Base-by-base conservation (phyloP, 2,797 vertebrate genomes). In the Erethizon dorsatum region DNA sequence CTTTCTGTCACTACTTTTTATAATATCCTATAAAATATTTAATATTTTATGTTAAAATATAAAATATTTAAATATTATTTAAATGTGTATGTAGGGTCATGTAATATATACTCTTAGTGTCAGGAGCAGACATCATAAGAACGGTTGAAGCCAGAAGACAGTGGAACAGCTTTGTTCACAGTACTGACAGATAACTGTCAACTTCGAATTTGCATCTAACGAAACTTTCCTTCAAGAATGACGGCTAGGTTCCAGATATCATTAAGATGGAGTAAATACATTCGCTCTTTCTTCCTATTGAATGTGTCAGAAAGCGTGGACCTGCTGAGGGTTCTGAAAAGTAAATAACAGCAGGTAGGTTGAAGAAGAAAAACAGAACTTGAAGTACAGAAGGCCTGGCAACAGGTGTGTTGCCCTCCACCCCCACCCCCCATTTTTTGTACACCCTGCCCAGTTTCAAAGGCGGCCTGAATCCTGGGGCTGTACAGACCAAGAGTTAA, bases 101-200 rank as follows among this genome's bases (percentile, higher is more conserved):
- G 50, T 12, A 91, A 37, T 91, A 88, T 37, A 4, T 94, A 87
- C 37, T 77, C 11, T 87, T 37, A 61, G 28, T 91, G 57, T 92
- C 26, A 82, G 15, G 88, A 92, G 33, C 71, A 92, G 59, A 95
- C 45, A 79, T 94, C 82, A 80, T 85, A 90, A 92, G 45, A 87
- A 56, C 80, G 87, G 5, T 61, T 45, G 77, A 92, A 94, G 57
- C 41, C 82, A 80, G 52, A 71, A 85, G 71, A 85, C 56, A 78
- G 17, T 83, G 20, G 37, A 84, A 75, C 28, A 83, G 1, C 84
- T 56, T 78, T 78, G 41, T 87, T 82, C 94, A 52, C 15, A 90
- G 24, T 65, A 83, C 37, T 82, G 54, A 94, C 33, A 73, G 82
- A 83, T 73, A 96, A 79, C 73, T 87, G 45, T 94, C 63, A 88